Evolutionary conservation across 2,888 invertebrate genomes (phyloP).

Genomic region (Syritta pipiens): DNA sequence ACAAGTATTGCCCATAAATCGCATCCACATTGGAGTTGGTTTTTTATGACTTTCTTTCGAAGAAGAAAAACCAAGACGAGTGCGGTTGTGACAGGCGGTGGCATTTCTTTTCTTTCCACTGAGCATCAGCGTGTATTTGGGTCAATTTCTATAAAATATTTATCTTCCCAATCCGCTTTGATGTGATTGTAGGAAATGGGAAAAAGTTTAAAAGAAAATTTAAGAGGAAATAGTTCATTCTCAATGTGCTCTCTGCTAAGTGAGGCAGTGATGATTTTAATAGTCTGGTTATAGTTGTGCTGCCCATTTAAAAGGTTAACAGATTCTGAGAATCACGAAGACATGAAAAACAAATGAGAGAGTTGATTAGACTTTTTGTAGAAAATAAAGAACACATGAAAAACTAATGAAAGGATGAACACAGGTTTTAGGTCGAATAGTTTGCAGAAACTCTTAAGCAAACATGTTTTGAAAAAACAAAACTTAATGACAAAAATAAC

Average conservation of each 20-base stretch:
- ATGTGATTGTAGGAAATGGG: conserved; percentile 23
- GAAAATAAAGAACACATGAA: no score
- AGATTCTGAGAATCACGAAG: no score
- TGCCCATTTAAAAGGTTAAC: no score
- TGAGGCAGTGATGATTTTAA: neutral
- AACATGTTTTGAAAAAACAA: no score
- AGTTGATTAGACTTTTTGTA: no score
- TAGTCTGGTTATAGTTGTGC: neutral
- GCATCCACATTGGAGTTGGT: conserved; percentile 53
- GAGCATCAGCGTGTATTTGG: conserved; percentile 27
- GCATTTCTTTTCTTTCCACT: neutral
- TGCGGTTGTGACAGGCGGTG: neutral
- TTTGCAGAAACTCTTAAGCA: no score
- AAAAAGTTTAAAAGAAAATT: conserved; percentile 7
- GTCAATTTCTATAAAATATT: conserved; percentile 64
- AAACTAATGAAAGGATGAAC: no score
- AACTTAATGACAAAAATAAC: no score
- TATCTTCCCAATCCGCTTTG: conserved; percentile 48
- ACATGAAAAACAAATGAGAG: no score
- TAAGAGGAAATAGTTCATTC: neutral
- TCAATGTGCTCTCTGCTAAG: neutral
- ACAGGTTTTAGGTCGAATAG: no score
- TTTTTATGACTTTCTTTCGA: conserved; percentile 51
- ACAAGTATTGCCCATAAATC: conserved; percentile 63
- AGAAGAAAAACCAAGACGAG: neutral